phyloP scores from a whole-genome alignment of 2,113 vertebrate genomes.

The Microcebus tavaratra region DNA sequence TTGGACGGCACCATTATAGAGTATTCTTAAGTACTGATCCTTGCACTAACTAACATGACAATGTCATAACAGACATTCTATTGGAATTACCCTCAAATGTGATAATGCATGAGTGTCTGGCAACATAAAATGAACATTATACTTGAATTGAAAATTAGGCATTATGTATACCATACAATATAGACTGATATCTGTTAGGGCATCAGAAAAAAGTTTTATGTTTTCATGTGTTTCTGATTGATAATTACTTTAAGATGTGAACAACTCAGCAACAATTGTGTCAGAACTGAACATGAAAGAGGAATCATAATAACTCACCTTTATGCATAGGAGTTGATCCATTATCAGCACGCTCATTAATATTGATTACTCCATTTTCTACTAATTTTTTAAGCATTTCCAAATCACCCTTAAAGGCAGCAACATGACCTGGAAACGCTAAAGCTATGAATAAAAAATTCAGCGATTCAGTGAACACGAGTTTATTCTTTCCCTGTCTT shows the following conservation, averaged over 20 bases:
- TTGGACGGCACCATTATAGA: neutral
- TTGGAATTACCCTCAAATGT: neutral
- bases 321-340: constrained; percentile 88
- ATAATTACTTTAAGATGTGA: constrained; percentile 66
- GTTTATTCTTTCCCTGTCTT: constrained; percentile 1
- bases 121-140: neutral
- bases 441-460: constrained; percentile 80
- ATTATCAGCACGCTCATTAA: constrained; percentile 86
- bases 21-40: neutral
- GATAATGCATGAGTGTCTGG: neutral
- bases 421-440: constrained; percentile 86
- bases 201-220: constrained; percentile 47
- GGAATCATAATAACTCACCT: constrained; percentile 80
- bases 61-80: neutral
- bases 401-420: constrained; percentile 86
- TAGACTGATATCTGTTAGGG: neutral
- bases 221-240: constrained; percentile 58
- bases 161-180: neutral
- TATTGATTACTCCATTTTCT: constrained; percentile 84
- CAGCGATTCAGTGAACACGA: constrained; percentile 27
- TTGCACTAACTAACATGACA: neutral
- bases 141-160: constrained; percentile 8
- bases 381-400: constrained; percentile 84
- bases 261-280: constrained; percentile 48
- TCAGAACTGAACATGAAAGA: constrained; percentile 44